These are phyloP conservation scores for Procambarus clarkii DNA, from an alignment of 1,140 invertebrate species.

Conservation along the genomic window DNA sequence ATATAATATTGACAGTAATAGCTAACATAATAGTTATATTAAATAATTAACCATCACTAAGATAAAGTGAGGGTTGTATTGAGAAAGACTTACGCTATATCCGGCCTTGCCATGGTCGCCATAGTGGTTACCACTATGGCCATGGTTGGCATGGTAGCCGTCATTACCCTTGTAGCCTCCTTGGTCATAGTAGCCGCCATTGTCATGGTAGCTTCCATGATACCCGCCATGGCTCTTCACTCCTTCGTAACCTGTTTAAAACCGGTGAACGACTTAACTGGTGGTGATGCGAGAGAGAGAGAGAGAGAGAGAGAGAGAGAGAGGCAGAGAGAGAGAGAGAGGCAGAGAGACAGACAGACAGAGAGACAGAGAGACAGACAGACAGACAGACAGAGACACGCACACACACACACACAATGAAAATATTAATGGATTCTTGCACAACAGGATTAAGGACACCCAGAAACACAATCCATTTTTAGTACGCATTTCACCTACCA, in stretches of 20 bases:
- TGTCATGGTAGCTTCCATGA: neutral
- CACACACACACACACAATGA: too few species aligned
- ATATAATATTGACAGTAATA: neutral
- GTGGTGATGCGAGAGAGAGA: neutral
- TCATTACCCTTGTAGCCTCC: neutral
- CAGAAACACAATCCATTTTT: too few species aligned
- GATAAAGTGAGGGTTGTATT: too few species aligned
- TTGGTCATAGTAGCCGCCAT: neutral
- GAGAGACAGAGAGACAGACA: too few species aligned
- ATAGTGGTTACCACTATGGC: slow-evolving; percentile 39
- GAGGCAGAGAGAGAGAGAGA: neutral
- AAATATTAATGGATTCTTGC: too few species aligned
- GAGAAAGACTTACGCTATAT: slow-evolving; percentile 29
- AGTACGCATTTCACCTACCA: too few species aligned
- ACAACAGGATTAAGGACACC: too few species aligned
- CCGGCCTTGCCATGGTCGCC: slow-evolving; percentile 48
- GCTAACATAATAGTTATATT: too few species aligned
- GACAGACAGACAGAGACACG: too few species aligned
- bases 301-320: too few species aligned
- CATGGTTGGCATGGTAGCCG: slow-evolving; percentile 16
- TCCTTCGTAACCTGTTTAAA: neutral
- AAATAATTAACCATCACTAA: neutral
- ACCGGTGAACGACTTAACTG: neutral
- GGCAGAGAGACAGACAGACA: neutral
- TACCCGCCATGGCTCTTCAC: neutral